Conservation (phyloP, 2,888 invertebrate genomes). For the Carterocephalus palaemon region DNA sequence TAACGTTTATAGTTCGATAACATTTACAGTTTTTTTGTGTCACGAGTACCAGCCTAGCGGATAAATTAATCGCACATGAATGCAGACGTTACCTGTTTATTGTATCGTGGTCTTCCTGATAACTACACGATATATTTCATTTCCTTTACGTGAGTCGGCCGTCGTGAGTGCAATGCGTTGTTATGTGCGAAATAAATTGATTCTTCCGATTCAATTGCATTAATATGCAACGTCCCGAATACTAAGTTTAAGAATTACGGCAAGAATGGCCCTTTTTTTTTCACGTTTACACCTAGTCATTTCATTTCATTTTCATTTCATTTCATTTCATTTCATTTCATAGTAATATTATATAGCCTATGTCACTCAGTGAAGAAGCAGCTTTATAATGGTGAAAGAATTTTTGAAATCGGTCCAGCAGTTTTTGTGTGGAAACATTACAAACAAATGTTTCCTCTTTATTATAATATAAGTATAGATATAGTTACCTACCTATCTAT, state of each 20-base stretch:
- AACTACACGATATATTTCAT: slow-evolving; percentile 12
- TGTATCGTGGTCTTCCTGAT: slow-evolving; percentile 18
- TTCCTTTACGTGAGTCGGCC: slow-evolving; percentile 16
- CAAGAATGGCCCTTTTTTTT: not conserved
- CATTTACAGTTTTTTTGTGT: slow-evolving; percentile 16
- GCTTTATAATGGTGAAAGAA: no score
- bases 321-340: no score
- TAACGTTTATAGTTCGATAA: slow-evolving; percentile 22
- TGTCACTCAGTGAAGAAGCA: no score
- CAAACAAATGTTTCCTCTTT: no score
- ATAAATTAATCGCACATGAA: slow-evolving; percentile 24
- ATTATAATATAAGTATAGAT: no score
- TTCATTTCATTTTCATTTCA: no score
- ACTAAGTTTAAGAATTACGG: no score
- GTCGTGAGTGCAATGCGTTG: slow-evolving; percentile 9
- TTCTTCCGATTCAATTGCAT: slow-evolving; percentile 10
- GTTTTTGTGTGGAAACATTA: no score
- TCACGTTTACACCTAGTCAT: no score
- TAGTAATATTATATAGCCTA: no score
- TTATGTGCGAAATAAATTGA: slow-evolving; percentile 2
- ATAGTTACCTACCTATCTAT: no score
- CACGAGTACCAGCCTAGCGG: slow-evolving; percentile 14
- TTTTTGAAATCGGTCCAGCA: no score
- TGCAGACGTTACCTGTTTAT: slow-evolving; percentile 16
- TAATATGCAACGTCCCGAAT: slow-evolving; percentile 4